phyloP scores from a whole-genome alignment of 2,113 vertebrate genomes.

The Scopus umbretta region DNA sequence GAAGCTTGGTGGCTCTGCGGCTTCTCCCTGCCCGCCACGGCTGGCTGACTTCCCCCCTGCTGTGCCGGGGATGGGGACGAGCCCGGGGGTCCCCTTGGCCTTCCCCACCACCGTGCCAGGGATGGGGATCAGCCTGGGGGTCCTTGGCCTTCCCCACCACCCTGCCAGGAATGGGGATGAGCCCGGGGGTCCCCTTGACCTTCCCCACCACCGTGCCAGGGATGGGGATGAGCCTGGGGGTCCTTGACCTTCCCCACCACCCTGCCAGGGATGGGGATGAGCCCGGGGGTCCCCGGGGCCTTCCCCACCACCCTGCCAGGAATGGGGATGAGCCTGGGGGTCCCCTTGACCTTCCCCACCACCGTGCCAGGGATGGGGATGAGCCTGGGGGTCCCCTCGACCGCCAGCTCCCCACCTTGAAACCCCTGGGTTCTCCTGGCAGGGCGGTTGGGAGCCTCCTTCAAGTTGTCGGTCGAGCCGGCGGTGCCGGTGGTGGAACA shows the following conservation, averaged over 20 bases:
- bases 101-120: not conserved
- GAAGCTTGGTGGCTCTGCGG: not conserved
- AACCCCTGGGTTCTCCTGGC: not conserved
- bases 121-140: no score
- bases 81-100: not conserved
- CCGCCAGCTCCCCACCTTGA: accelerated
- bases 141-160: no score
- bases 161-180: not conserved
- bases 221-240: not conserved
- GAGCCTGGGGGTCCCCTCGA: not conserved
- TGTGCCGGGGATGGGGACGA: not conserved
- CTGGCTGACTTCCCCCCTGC: not conserved
- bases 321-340: no score
- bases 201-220: no score
- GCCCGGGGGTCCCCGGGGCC: not conserved
- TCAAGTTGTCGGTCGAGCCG: not conserved
- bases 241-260: not conserved
- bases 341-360: no score
- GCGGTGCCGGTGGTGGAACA: not conserved
- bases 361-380: no score
- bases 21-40: not conserved
- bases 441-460: not conserved
- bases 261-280: not conserved
- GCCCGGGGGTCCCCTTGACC: no score
- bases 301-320: not conserved